Base-by-base conservation (phyloP, 2,797 vertebrate genomes). In the Neopelma chrysocephalum region DNA sequence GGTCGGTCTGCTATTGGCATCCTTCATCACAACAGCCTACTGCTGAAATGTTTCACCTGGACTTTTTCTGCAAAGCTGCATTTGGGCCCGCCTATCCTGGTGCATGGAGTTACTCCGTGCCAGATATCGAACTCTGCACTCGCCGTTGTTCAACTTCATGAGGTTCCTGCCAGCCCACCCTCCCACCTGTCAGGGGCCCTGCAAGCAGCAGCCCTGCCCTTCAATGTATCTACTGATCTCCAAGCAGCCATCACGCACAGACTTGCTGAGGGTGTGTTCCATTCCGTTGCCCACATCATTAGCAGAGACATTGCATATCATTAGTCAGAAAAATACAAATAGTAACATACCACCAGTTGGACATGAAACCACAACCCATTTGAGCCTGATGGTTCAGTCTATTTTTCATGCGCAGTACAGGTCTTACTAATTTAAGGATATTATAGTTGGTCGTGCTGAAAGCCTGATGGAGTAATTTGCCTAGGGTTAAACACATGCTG, bases 91-190 rank as follows among this genome's bases (percentile, higher is more conserved):
- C 11, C 40, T 27, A 3, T n/a, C 8, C 11, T 29, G 13, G 9
- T 54, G 21, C 12, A 23, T 1, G 4, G 34, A 32, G 40, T 64
- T 87, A 57, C 3, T 73, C 26, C 16, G 65, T 76, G 29, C 15
- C 47, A 45, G 22, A 20, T 3, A 9, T 0, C 32, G 11, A 8
- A 48, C 16, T 34, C 34, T 25, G 3, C 2, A 3, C 25, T 70
- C 34, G 4, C 26, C 6, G 4, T 62, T 60, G 17, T 42, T 72
- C 48, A 51, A 3, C 27, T 47, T 62, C 34, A 22, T 12, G 7
- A 17, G 1, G 2, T 54, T 53, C 14, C 16, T 51, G 11, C 11
- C 36, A 23, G 18, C 6, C 32, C 42, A 12, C 12, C 5, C 15
- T 81, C 10, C 66, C 27, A 23, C 5, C 18, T 22, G 15, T 13